Conservation (phyloP, 1,140 invertebrate genomes). For the Dolichoris vasculosae region DNA sequence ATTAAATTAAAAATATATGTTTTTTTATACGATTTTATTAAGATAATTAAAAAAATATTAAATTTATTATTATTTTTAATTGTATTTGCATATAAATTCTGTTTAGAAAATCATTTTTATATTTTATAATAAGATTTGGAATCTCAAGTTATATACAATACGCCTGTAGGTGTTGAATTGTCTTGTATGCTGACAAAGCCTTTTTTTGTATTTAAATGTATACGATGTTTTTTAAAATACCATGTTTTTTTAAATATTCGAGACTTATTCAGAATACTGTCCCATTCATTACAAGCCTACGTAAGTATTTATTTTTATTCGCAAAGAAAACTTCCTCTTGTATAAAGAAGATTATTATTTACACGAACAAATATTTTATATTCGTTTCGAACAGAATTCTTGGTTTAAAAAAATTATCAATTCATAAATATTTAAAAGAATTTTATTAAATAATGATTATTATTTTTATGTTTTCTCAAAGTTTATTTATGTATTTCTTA, state of each 20-base stretch:
- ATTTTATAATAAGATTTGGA: not conserved
- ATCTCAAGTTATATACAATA: constrained; percentile 22
- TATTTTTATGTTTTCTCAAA: not conserved
- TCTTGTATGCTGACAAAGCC: constrained; percentile 1
- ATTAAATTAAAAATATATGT: not conserved
- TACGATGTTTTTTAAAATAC: constrained; percentile 28
- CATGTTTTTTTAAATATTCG: constrained; percentile 25
- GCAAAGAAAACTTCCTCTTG: constrained; percentile 14
- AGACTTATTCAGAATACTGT: constrained; percentile 32
- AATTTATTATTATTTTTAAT: not conserved
- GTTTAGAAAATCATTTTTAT: constrained; percentile 18
- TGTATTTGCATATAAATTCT: not conserved
- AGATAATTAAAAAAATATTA: not conserved
- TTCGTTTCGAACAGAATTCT: not conserved
- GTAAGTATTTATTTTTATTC: constrained; percentile 37
- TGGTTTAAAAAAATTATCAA: not conserved
- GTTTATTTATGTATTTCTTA: not conserved
- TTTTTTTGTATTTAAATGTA: constrained; percentile 35
- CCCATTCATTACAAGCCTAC: constrained; percentile 43
- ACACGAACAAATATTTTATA: constrained; percentile 10
- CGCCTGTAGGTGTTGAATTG: constrained; percentile 32
- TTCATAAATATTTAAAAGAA: constrained; percentile 1
- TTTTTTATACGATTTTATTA: not conserved
- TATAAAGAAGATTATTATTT: constrained; percentile 26
- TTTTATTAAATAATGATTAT: not conserved